phyloP scores from a whole-genome alignment of 2,797 vertebrate genomes.

The Perdix hodgsoniae region DNA sequence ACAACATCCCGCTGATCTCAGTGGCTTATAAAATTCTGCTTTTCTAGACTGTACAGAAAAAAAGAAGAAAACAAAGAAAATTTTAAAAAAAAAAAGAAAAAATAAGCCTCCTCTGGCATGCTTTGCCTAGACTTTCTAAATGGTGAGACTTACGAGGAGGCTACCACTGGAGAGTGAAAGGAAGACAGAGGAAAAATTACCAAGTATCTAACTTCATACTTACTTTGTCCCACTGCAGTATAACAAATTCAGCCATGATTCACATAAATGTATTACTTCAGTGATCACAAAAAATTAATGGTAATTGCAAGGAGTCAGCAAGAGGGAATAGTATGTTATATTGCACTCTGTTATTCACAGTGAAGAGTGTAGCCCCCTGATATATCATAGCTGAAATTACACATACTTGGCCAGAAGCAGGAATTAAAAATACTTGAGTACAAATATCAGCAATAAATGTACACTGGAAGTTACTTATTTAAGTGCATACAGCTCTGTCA shows the following conservation, averaged over 20 bases:
- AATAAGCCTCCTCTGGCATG: neutral
- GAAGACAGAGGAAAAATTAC: neutral
- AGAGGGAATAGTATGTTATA: neutral
- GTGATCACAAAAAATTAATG: neutral
- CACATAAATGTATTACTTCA: neutral
- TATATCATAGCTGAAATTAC: neutral
- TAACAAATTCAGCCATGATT: neutral
- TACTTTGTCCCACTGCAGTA: neutral
- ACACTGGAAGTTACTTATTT: neutral
- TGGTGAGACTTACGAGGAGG: neutral
- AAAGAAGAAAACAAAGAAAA: too few species aligned
- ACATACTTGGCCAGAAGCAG: neutral
- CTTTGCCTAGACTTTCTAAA: neutral
- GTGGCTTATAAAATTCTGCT: neutral
- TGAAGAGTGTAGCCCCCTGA: neutral
- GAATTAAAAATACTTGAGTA: neutral
- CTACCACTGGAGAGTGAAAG: neutral
- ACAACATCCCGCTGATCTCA: neutral
- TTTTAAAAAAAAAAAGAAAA: too few species aligned
- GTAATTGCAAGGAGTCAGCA: constrained; percentile 4
- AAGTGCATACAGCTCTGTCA: neutral
- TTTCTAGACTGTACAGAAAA: neutral
- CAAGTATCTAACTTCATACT: neutral
- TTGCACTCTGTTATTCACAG: neutral
- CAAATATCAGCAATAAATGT: neutral